These are phyloP conservation scores for Ariopsis seemanni DNA, from an alignment of 2,113 vertebrate genomes.

Conservation along the genomic window DNA sequence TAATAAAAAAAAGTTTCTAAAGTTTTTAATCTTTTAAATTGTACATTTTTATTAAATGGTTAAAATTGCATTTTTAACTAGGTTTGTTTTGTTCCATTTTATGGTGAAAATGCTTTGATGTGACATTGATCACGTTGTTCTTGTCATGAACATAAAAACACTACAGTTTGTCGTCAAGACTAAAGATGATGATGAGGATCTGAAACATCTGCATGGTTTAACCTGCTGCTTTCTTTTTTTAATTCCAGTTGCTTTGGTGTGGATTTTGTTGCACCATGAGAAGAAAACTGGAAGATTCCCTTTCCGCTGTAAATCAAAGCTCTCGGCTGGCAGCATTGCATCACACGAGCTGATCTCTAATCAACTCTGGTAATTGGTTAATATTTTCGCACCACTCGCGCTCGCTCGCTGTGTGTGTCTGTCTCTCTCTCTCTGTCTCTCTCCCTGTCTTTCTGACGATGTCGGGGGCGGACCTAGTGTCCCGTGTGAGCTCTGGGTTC, in stretches of 20 bases:
- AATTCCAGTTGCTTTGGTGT: neutral
- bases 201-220: neutral
- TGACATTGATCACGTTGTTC: no score
- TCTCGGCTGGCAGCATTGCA: neutral
- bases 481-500: constrained; percentile 78
- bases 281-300: neutral
- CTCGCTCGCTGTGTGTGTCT: neutral
- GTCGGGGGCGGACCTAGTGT: constrained; percentile 78
- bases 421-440: neutral
- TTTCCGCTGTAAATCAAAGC: neutral
- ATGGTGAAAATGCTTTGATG: no score
- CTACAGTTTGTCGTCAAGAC: no score
- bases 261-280: neutral
- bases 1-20: no score
- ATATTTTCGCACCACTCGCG: neutral
- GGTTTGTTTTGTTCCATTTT: no score
- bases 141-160: no score
- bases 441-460: constrained; percentile 60
- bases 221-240: neutral
- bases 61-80: no score
- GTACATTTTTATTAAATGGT: no score
- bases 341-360: neutral
- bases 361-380: neutral
- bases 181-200: no score
- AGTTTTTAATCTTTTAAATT: no score